These are phyloP conservation scores for Argentina silus DNA, from an alignment of 2,797 vertebrate species.

Conservation along the genomic window DNA sequence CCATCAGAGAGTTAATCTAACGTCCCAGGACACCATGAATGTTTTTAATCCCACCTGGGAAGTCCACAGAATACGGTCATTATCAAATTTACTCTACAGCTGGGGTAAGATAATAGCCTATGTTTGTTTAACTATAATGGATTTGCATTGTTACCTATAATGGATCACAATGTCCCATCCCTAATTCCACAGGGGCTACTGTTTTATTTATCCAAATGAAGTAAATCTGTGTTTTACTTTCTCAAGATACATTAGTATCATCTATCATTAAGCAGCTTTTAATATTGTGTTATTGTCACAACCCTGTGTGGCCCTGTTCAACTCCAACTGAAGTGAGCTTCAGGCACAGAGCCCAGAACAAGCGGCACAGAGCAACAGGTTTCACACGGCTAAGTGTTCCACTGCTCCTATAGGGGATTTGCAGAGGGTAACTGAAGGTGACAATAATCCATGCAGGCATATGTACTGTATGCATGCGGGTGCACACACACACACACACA, in stretches of 20 bases:
- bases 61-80: too few relatives aligned
- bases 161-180: conserved; percentile 8
- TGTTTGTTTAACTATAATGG: too few relatives aligned
- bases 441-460: neutral
- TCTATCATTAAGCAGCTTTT: too few relatives aligned
- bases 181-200: neutral
- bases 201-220: conserved; percentile 13
- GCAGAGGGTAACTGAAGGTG: conserved; percentile 19
- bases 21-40: too few relatives aligned
- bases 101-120: too few relatives aligned
- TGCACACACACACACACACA: conserved; percentile 24
- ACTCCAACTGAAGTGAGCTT: neutral
- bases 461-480: too few relatives aligned
- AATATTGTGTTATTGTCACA: neutral
- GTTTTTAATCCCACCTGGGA: too few relatives aligned
- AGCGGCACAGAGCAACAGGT: conserved; percentile 37
- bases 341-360: too few relatives aligned
- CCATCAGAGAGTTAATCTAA: too few relatives aligned
- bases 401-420: conserved; percentile 15
- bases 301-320: neutral
- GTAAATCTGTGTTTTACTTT: neutral
- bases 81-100: too few relatives aligned
- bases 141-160: too few relatives aligned
- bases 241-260: too few relatives aligned
- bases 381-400: conserved; percentile 10